Evolutionary conservation across 2,888 invertebrate genomes (phyloP).

Genomic region (Ichneumoninae sp.): DNA sequence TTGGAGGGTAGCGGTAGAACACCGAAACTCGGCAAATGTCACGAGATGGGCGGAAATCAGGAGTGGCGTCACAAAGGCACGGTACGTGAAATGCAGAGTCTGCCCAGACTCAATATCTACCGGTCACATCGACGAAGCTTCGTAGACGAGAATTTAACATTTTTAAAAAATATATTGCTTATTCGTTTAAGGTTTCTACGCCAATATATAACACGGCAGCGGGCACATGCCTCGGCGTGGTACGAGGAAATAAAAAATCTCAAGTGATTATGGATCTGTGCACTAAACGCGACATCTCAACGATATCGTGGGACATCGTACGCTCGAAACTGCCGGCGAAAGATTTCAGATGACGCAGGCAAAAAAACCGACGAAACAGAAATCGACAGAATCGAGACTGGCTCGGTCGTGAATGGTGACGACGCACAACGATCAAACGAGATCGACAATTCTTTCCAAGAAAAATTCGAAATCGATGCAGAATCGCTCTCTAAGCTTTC

Average conservation of each 20-base stretch:
- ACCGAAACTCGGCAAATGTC: conserved; percentile 95
- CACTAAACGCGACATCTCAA: conserved; percentile 84
- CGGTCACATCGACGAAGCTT: not conserved
- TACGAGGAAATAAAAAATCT: conserved; percentile 84
- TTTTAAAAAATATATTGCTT: not conserved
- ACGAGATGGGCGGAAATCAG: conserved; percentile 95
- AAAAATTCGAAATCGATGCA: not conserved
- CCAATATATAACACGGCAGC: conserved; percentile 95
- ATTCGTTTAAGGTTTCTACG: conserved; percentile 87
- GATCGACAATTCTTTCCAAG: conserved; percentile 3
- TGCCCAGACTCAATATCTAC: not conserved
- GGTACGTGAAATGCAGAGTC: conserved; percentile 84
- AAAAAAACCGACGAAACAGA: conserved; percentile 67
- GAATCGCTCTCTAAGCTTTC: conserved; percentile 31
- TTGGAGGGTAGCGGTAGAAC: conserved; percentile 90
- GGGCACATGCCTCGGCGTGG: conserved; percentile 92
- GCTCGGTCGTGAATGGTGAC: conserved; percentile 69
- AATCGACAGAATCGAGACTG: conserved; percentile 66
- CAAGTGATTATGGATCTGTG: conserved; percentile 88
- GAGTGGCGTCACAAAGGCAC: conserved; percentile 94
- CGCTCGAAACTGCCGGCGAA: conserved; percentile 76
- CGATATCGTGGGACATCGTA: conserved; percentile 86
- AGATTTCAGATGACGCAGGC: conserved; percentile 76
- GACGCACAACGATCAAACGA: not conserved
- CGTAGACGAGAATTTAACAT: not conserved